Percentiles rank a stretch among this genome's conserved stretches.
Evolutionary conservation across 1,140 invertebrate species (phyloP).

Genomic region (Proctacanthus coquilletti): DNA sequence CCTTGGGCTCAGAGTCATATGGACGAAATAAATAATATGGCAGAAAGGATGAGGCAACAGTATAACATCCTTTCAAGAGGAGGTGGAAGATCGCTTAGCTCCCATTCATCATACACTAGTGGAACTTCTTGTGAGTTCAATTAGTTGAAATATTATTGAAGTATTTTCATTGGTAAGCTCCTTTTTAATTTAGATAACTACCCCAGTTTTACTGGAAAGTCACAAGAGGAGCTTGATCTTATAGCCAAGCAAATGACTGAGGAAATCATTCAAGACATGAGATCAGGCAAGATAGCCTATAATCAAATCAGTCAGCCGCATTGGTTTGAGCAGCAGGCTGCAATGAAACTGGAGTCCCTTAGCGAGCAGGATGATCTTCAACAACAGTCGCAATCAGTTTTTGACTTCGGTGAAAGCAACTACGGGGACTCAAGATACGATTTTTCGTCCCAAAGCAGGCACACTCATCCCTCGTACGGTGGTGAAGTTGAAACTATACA

Average conservation of each 20-base stretch:
- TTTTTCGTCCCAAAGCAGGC: neutral
- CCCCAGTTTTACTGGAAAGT: conserved; percentile 16
- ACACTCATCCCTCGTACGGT: neutral
- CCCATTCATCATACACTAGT: conserved; percentile 8
- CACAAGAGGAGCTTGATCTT: conserved; percentile 13
- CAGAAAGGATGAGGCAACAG: conserved; percentile 17
- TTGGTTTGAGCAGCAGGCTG: conserved; percentile 21
- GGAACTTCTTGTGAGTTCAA: conserved; percentile 7
- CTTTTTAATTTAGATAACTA: conserved; percentile 13
- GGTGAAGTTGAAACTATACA: conserved; percentile 9
- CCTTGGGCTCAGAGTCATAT: conserved; percentile 17
- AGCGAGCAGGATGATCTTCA: conserved; percentile 2
- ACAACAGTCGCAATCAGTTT: conserved; percentile 12
- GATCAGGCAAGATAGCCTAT: conserved; percentile 14
- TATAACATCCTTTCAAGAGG: conserved; percentile 19
- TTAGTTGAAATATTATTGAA: conserved; percentile 8
- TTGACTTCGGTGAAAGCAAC: no score
- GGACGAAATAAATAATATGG: conserved; percentile 17
- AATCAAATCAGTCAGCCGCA: conserved; percentile 16
- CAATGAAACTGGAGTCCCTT: conserved; percentile 12
- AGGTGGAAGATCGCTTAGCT: conserved; percentile 3
- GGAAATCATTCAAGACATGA: conserved; percentile 20
- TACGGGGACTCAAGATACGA: no score
- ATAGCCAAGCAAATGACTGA: conserved; percentile 12
- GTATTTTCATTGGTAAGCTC: neutral